These are phyloP conservation scores for Aplysia californica DNA, from an alignment of 1,140 invertebrate genomes.

Conservation along the genomic window DNA sequence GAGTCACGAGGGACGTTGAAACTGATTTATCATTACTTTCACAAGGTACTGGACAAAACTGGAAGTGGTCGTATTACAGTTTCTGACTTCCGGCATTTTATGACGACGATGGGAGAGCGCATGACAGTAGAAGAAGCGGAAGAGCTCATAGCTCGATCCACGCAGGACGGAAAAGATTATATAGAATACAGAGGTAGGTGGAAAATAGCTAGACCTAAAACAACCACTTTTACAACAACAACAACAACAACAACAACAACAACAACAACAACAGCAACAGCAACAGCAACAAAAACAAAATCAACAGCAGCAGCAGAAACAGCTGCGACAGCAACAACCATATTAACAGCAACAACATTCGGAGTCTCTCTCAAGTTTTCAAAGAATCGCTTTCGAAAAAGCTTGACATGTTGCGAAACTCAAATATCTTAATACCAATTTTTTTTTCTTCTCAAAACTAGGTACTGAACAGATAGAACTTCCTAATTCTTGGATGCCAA, in stretches of 20 bases:
- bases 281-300: too few species aligned
- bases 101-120: constrained; percentile 99
- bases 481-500: not conserved
- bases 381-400: too few species aligned
- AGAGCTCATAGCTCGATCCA: constrained; percentile 98
- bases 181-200: constrained; percentile 52
- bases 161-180: constrained; percentile 87
- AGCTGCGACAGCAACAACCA: too few species aligned
- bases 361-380: not conserved
- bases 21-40: too few species aligned
- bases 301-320: too few species aligned
- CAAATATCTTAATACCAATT: not conserved
- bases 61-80: constrained; percentile 67
- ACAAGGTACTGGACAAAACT: constrained; percentile 28
- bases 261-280: not conserved
- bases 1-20: too few species aligned
- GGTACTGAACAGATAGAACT: too few species aligned
- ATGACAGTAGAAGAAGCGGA: constrained; percentile 98
- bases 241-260: not conserved
- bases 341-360: too few species aligned
- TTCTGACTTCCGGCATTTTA: constrained; percentile 91
- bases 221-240: not conserved
- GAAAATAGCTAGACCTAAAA: too few species aligned
- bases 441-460: not conserved
- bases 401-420: too few species aligned